A percentile compares a stretch with the other conserved stretches of the same genome.
phyloP scores from a whole-genome alignment of 2,113 vertebrate genomes.

The Isichthys henryi region DNA sequence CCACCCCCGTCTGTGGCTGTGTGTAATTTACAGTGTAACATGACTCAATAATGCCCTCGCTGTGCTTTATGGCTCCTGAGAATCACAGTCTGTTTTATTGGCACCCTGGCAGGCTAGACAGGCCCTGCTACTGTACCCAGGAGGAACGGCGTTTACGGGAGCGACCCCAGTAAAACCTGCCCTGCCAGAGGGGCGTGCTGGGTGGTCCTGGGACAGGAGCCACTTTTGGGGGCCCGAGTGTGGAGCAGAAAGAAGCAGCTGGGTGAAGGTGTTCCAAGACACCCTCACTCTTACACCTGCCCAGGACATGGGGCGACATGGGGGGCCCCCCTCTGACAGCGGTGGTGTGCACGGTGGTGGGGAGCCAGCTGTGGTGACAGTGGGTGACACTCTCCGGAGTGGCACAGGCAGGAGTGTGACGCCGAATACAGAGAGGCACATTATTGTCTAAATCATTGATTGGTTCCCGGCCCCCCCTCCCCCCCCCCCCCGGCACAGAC shows the following conservation, averaged over 20 bases:
- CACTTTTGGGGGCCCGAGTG: background rate
- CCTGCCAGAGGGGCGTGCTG: background rate
- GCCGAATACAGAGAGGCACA: conserved; percentile 67
- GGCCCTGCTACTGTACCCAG: background rate
- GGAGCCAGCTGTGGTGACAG: conserved; percentile 44
- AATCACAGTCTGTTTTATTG: conserved; percentile 1
- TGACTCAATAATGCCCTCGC: background rate
- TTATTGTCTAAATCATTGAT: conserved; percentile 76
- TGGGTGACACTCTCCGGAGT: conserved; percentile 51
- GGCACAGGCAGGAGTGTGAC: conserved; percentile 58
- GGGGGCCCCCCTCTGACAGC: conserved; percentile 33
- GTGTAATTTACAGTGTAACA: background rate
- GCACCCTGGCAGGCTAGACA: background rate
- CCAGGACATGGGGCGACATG: background rate
- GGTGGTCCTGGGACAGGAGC: background rate
- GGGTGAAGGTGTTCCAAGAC: background rate
- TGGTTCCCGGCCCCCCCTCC: conserved; percentile 42
- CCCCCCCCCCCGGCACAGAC: conserved; percentile 28
- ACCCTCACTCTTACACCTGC: background rate
- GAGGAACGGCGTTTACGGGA: background rate
- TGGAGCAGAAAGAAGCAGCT: background rate
- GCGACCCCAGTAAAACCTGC: background rate
- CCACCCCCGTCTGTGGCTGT: background rate
- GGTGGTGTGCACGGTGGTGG: conserved; percentile 48
- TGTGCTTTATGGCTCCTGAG: background rate